These are phyloP conservation scores for Phragmatobia fuliginosa DNA, from an alignment of 2,888 invertebrate species.

Conservation along the genomic window DNA sequence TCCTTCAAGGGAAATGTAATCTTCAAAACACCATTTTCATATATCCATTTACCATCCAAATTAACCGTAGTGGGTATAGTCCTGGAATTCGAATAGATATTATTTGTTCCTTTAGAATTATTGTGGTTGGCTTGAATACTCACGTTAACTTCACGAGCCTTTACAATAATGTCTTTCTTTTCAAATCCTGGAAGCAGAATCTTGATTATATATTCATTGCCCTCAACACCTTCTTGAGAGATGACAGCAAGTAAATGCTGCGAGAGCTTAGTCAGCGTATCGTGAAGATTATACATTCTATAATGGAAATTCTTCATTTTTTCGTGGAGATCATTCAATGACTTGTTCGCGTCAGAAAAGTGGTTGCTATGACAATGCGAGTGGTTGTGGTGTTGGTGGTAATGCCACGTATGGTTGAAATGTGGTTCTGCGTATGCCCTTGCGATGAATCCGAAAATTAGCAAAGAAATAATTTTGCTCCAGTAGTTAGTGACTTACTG, in stretches of 20 bases:
- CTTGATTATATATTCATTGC: conserved; percentile 67
- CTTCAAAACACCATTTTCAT: conserved; percentile 59
- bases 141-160: conserved; percentile 71
- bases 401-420: too few species aligned
- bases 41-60: conserved; percentile 70
- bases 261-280: conserved; percentile 58
- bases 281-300: conserved; percentile 52
- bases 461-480: too few species aligned
- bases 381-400: conserved; percentile 17
- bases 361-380: conserved; percentile 35
- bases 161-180: conserved; percentile 74
- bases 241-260: conserved; percentile 58
- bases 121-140: conserved; percentile 73
- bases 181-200: conserved; percentile 66
- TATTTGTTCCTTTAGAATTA: conserved; percentile 40
- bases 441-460: conserved; percentile 60
- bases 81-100: conserved; percentile 65
- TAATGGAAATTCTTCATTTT: conserved; percentile 55
- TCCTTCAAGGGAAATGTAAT: conserved; percentile 67
- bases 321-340: conserved; percentile 31
- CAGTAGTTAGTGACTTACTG: too few species aligned
- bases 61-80: conserved; percentile 64
- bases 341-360: too few species aligned
- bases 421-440: conserved; percentile 67
- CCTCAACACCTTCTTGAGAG: conserved; percentile 54